Conservation (phyloP, 1,140 invertebrate genomes). For the Neodiprion lecontei region DNA sequence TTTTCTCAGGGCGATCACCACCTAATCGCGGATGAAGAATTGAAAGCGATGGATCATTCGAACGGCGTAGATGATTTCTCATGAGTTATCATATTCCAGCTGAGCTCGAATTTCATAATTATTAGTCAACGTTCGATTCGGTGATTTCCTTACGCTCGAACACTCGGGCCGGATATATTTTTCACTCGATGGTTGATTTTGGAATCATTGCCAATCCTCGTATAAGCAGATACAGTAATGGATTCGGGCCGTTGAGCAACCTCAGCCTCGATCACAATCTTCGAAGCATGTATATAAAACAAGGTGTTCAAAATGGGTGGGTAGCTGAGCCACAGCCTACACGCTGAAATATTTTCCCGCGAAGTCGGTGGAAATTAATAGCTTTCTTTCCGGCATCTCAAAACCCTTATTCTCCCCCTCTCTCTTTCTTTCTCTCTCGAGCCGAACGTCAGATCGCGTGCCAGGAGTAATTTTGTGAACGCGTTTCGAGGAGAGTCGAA, state of each 20-base stretch:
- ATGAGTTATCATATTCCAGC: too few relatives aligned
- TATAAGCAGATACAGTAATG: not conserved
- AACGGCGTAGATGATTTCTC: not conserved
- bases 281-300: not conserved
- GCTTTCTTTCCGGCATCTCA: not conserved
- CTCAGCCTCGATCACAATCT: not conserved
- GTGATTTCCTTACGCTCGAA: too few relatives aligned
- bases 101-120: too few relatives aligned
- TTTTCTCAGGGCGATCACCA: not conserved
- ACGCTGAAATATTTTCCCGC: not conserved
- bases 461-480: not conserved
- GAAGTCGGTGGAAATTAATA: not conserved
- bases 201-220: too few relatives aligned
- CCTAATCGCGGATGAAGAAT: too few relatives aligned
- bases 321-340: too few relatives aligned
- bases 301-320: not conserved
- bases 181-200: too few relatives aligned
- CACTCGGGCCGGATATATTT: too few relatives aligned
- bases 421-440: not conserved
- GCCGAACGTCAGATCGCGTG: not conserved
- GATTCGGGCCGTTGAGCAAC: not conserved
- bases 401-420: not conserved
- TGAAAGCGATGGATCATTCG: not conserved
- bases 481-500: not conserved
- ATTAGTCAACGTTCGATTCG: too few relatives aligned